phyloP scores from a whole-genome alignment of 2,113 vertebrate genomes.

The Halichoeres trimaculatus region DNA sequence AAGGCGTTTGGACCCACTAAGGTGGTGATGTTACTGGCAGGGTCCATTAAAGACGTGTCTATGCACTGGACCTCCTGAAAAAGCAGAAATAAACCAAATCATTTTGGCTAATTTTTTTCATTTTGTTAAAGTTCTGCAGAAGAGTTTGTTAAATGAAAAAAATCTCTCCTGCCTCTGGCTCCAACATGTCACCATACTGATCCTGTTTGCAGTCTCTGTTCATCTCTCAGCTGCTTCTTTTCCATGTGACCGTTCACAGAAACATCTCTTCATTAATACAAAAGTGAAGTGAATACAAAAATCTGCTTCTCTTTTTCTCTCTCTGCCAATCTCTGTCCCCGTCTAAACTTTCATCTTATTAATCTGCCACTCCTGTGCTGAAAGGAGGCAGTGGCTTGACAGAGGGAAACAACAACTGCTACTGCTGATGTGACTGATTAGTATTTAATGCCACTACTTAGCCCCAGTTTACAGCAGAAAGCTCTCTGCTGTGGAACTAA shows the following conservation, averaged over 20 bases:
- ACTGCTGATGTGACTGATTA: conserved; percentile 67
- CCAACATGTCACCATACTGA: background rate
- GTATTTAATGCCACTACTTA: conserved; percentile 70
- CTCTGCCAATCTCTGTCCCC: conserved; percentile 46
- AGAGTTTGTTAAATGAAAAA: too few species aligned
- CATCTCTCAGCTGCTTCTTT: conserved; percentile 5
- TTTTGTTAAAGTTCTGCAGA: too few species aligned
- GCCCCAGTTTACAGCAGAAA: conserved; percentile 63
- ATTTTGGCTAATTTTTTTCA: too few species aligned
- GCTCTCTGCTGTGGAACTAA: conserved; percentile 40
- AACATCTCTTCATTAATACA: conserved; percentile 61
- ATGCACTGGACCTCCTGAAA: conserved; percentile 90
- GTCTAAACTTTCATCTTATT: conserved; percentile 56
- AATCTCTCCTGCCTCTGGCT: conserved; percentile 9
- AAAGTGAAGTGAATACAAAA: conserved; percentile 44
- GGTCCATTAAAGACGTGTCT: conserved; percentile 91
- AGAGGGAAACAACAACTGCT: conserved; percentile 68
- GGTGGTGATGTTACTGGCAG: conserved; percentile 90
- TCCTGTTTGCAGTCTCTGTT: background rate
- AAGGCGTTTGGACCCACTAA: conserved; percentile 93
- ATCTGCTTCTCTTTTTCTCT: conserved; percentile 26
- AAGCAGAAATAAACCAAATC: conserved; percentile 29
- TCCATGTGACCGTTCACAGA: conserved; percentile 46
- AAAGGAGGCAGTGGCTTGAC: conserved; percentile 63
- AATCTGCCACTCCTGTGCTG: conserved; percentile 66